Evolutionary conservation across 2,113 vertebrate genomes (phyloP).

Genomic region (Amphiprion percula): DNA sequence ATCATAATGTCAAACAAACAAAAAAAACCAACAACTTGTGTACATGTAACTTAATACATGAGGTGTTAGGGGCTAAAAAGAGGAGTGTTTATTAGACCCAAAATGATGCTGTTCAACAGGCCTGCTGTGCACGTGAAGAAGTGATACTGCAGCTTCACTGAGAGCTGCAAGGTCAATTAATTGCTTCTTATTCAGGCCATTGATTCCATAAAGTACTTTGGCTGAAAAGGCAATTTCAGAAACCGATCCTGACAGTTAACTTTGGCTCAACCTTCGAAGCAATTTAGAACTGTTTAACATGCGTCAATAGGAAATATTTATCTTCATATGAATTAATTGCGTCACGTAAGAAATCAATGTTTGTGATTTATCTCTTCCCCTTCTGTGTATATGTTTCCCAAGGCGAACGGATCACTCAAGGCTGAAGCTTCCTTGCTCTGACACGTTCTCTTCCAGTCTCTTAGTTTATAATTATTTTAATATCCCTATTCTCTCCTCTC

Average conservation of each 20-base stretch:
- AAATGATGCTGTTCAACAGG: neutral
- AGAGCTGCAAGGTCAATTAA: constrained; percentile 72
- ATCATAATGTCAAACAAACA: too few species aligned
- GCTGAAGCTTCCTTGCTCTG: neutral
- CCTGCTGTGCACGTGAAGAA: neutral
- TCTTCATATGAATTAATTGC: constrained; percentile 65
- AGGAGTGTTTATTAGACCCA: neutral
- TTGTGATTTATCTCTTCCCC: constrained; percentile 37
- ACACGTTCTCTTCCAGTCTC: neutral
- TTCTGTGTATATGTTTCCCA: constrained; percentile 4
- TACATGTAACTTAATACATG: too few species aligned
- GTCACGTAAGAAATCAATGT: constrained; percentile 67
- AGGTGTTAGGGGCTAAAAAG: too few species aligned
- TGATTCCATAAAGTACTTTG: constrained; percentile 77
- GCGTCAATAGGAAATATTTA: constrained; percentile 68
- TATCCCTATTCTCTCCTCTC: neutral
- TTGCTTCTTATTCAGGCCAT: constrained; percentile 76
- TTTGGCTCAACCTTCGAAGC: constrained; percentile 76
- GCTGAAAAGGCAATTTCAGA: constrained; percentile 76
- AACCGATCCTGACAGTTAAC: constrained; percentile 77
- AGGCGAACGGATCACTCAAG: constrained; percentile 33
- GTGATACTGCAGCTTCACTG: constrained; percentile 43
- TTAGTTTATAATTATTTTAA: constrained; percentile 14
- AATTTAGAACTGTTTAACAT: constrained; percentile 72
- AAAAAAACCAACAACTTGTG: too few species aligned